phyloP scores from a whole-genome alignment of 1,140 invertebrate genomes.

The Drosophila burlai region DNA sequence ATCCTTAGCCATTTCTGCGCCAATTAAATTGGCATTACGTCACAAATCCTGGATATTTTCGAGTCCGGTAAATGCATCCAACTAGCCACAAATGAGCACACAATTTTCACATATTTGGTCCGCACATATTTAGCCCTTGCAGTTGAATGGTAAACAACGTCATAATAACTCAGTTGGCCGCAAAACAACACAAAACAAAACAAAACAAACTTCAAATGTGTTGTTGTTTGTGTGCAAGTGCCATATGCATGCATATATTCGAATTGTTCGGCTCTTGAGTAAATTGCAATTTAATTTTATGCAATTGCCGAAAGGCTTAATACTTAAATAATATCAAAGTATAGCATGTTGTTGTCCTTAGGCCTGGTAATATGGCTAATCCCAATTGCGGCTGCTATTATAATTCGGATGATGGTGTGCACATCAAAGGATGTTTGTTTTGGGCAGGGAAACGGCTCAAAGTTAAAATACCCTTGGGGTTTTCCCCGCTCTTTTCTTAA shows the following conservation, averaged over 20 bases:
- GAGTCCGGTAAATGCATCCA: slow-evolving; percentile 66
- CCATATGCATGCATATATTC: slow-evolving; percentile 6
- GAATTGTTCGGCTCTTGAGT: slow-evolving; percentile 29
- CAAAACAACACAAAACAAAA: slow-evolving; percentile 71
- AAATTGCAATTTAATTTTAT: slow-evolving; percentile 74
- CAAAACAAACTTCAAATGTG: slow-evolving; percentile 64
- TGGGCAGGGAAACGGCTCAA: not conserved
- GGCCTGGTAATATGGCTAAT: slow-evolving; percentile 61
- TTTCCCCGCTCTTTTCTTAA: not conserved
- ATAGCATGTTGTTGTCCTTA: slow-evolving; percentile 38
- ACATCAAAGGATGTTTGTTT: slow-evolving; percentile 16
- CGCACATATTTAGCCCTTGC: slow-evolving; percentile 33
- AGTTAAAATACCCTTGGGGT: slow-evolving; percentile 18
- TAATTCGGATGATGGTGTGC: slow-evolving; percentile 14
- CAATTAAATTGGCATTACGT: slow-evolving; percentile 64
- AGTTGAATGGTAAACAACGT: slow-evolving; percentile 58
- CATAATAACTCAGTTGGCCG: slow-evolving; percentile 65
- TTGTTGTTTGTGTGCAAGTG: not conserved
- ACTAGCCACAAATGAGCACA: slow-evolving; percentile 77
- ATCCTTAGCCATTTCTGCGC: slow-evolving; percentile 20
- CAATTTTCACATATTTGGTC: slow-evolving; percentile 57
- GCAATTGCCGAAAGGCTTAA: slow-evolving; percentile 32
- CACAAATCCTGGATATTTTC: slow-evolving; percentile 41
- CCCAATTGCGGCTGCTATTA: slow-evolving; percentile 47
- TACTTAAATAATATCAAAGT: slow-evolving; percentile 30